Conservation (phyloP, 2,113 vertebrate genomes). For the Salminus brasiliensis region DNA sequence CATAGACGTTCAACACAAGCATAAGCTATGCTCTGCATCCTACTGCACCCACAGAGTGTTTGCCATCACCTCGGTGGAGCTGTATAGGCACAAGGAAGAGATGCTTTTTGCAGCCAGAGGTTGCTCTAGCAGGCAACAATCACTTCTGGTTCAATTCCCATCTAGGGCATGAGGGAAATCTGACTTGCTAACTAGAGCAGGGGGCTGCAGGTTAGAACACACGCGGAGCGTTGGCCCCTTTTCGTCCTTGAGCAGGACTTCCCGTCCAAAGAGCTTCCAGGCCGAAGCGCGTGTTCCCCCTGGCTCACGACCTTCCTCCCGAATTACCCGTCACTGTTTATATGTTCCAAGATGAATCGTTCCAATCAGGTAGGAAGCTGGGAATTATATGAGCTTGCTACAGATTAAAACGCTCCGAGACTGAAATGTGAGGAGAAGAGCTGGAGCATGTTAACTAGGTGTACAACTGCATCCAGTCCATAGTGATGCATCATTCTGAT, state of each 20-base stretch:
- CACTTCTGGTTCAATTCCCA: slow-evolving; percentile 7
- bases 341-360: neutral
- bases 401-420: neutral
- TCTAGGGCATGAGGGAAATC: neutral
- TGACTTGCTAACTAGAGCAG: slow-evolving; percentile 8
- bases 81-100: neutral
- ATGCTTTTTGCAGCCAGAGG: neutral
- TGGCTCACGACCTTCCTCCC: neutral
- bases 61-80: too few species aligned
- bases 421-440: neutral
- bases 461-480: neutral
- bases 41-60: too few species aligned
- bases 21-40: too few species aligned
- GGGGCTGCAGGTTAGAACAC: neutral
- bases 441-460: neutral
- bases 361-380: neutral
- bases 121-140: neutral
- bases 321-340: neutral
- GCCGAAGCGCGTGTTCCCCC: neutral
- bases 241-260: neutral
- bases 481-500: neutral
- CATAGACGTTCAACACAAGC: neutral
- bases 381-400: neutral
- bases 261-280: neutral
- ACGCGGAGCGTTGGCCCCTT: neutral